Evolutionary conservation across 2,888 invertebrate species (phyloP).

Genomic region (Pseudoips prasinana): DNA sequence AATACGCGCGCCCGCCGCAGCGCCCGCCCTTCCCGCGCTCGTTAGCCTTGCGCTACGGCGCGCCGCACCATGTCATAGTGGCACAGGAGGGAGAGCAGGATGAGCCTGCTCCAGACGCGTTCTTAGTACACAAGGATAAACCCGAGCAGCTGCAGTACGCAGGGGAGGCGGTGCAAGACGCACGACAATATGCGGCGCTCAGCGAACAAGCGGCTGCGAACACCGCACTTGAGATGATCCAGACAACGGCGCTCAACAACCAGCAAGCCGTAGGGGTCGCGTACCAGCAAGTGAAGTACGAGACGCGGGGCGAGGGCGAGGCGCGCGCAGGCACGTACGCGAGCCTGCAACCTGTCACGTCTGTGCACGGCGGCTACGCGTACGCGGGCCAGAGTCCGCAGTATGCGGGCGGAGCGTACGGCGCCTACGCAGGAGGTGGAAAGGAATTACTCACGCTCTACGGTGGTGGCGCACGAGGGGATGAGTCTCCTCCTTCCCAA

Average conservation of each 20-base stretch:
- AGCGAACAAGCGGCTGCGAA: conserved; percentile 48
- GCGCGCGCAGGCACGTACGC: conserved; percentile 80
- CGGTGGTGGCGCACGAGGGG: conserved; percentile 62
- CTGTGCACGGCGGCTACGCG: conserved; percentile 68
- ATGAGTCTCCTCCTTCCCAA: conserved; percentile 80
- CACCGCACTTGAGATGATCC: conserved; percentile 66
- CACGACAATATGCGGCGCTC: conserved; percentile 57
- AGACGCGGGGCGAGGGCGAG: conserved; percentile 64
- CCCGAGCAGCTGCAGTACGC: conserved; percentile 51
- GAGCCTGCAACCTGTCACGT: conserved; percentile 84
- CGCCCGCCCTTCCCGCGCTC: conserved; percentile 47
- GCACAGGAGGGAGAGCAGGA: conserved; percentile 54
- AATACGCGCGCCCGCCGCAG: conserved; percentile 40
- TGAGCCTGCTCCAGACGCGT: conserved; percentile 56
- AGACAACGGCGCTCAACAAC: conserved; percentile 58
- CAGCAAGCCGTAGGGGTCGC: conserved; percentile 68
- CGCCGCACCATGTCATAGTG: conserved; percentile 62
- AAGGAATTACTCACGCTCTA: conserved; percentile 56
- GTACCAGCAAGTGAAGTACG: conserved; percentile 73
- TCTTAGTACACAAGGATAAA: conserved; percentile 55
- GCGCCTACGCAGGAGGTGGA: conserved; percentile 40
- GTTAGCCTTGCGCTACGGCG: conserved; percentile 58
- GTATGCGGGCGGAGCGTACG: conserved; percentile 45
- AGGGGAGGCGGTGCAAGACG: conserved; percentile 38
- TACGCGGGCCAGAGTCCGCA: conserved; percentile 62